Base-by-base conservation (phyloP, 2,888 invertebrate species). In the Myopa tessellatipennis region DNA sequence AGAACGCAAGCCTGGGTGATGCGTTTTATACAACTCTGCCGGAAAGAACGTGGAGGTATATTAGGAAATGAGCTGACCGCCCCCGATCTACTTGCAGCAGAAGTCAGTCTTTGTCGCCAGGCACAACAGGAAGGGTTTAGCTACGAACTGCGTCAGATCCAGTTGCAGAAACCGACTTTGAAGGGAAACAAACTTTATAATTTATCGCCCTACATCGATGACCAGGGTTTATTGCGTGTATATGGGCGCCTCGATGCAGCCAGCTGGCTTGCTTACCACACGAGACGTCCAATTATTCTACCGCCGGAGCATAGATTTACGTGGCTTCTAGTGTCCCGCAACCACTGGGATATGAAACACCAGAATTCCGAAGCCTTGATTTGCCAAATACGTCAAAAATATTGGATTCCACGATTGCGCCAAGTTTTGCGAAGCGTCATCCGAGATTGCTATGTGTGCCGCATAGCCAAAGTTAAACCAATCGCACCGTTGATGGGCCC, bases 401-500 rank as follows among this genome's bases (percentile, higher is more conserved):
- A 61, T 36, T 77, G 73, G 77, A 67, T 76, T 4, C 77, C 76
- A 0, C 55, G 58, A 5, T 18, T 75, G 26, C 38, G 77, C 5
- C 60, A 61, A 34, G 52, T 55, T 5, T 40, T 77, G 26, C 50
- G 73, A 7, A 76, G 69, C 1, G 63, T 77, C 61, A 68, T 45
- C 0, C 55, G 34, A 1, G 74, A 63, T 16, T 79, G 80, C 55
- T 14, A 52, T 12, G 38, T 50, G 14, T 76, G 76, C 40, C 75
- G 50, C 65, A 70, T 75, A 18, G 7, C n/a, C n/a, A 58, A 38
- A 34, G 77, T 45, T 7, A 71, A 50, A 10, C 77, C 81, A 12
- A 34, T 36, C 12, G 34, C 60, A 0, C 80, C 81, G 50, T 7
- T 79, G 12, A 82, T 82, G 79, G 81, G 77, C n/a, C 78, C 71